Evolutionary conservation across 2,888 invertebrate genomes (phyloP), one percentile per base, ranked within the genome.

Genomic region (Caenorhabditis macrosperma): DNA sequence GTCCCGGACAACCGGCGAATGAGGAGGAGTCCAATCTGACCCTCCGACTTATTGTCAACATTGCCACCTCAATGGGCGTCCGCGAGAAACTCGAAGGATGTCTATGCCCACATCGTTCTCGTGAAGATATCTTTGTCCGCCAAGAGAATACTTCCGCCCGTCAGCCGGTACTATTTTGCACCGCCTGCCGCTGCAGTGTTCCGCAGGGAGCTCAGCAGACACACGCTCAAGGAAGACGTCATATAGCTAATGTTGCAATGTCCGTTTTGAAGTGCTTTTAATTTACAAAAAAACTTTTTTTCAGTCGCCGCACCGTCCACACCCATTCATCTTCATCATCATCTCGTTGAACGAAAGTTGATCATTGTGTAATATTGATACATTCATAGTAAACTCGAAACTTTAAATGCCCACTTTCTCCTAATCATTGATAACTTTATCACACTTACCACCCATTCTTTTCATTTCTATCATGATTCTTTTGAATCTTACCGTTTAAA

Each of bases 61-160:
- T 74, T n/a, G 74, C 74, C 1, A 64, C 30, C n/a, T n/a, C 28
- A 10, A 50, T 74, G 74, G 74, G 74, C 4, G 74, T 74, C 12
- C 57, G 74, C 5, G 50, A 64, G 1, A 30, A 41, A n/a, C 48
- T 72, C 9, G 33, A 57, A 12, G 17, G 30, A 0, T 7, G 20
- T 3, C 22, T 71, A 5, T 46, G 44, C 24, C 54, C 69, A 2
- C 38, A 50, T 10, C 52, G 33, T n/a, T 33, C 38, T 15, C 7
- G 4, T 24, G 61, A 71, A 54, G 71, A 52, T 1, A n/a, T 69
- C 2, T 60, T 69, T 22, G 41, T 59, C 3, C 38, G 22, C 26
- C 7, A 20, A 15, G 26, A 15, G 2, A 52, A 15, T 28, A 24
- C 20, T 5, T 69, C 60, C 12, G 20, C 48, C 35, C 26, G 69